Evolutionary conservation across 2,113 vertebrate species (phyloP), one percentile per base, ranked within the genome.

Genomic region (Puffinus mauretanicus): DNA sequence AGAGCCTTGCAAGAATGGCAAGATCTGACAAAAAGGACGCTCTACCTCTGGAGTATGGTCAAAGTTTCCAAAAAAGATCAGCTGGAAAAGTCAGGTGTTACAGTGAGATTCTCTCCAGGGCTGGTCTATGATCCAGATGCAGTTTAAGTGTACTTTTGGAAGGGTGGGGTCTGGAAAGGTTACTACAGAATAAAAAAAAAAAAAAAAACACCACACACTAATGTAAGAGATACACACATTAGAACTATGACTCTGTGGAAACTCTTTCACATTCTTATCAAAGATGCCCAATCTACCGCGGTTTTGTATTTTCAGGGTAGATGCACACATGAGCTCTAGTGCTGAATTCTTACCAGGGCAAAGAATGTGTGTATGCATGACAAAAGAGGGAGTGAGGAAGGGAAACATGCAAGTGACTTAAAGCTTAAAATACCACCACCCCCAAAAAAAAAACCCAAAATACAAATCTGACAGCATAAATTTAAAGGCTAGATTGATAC

Each of bases 291-390:
- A 13, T 26, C 6, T 21, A 16, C 52, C 27, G 42, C 7, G 20
- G 40, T n/a, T 62, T 46, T 40, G 9, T 64, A 16, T 52, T 58
- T 75, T 44, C n/a, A 17, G 12, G 7, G 42, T 17, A 62, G 34
- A 57, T 24, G 36, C 16, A 24, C 12, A 19, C 1, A 0, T 22
- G 16, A 61, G n/a, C 20, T 55, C 47, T 51, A 30, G 6, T 3
- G 13, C 15, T 47, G 71, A 49, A 54, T 36, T 66, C 52, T 55
- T 32, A 36, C 22, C 26, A 60, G 25, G 20, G 7, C 40, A 88
- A 51, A 67, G 27, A 62, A 29, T 2, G 21, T 0, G 1, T 4
- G 9, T 12, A 5, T 6, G 17, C 14, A 15, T 3, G 13, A 16
- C 20, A 29, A 26, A 64, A 51, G n/a, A n/a, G 11, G 2, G 7